Conservation (phyloP, 2,888 invertebrate genomes). For the Netelia melanura region DNA sequence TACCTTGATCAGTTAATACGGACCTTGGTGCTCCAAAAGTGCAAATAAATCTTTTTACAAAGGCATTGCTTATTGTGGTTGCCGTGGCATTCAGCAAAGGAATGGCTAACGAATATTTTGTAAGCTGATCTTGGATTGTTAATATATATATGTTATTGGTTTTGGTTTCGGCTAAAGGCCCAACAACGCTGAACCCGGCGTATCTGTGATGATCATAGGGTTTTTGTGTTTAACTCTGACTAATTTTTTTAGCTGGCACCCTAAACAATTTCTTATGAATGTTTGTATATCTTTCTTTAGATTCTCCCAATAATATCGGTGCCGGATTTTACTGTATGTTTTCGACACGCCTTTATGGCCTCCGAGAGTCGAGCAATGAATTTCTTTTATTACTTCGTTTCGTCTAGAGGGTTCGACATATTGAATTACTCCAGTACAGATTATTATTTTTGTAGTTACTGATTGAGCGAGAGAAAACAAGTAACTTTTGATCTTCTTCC, state of each 20-base stretch:
- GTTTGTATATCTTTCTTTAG: slow-evolving; percentile 46
- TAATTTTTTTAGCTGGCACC: slow-evolving; percentile 70
- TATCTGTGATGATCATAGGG: slow-evolving; percentile 65
- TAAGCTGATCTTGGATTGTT: not conserved
- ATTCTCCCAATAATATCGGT: slow-evolving; percentile 43
- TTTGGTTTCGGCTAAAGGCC: not conserved
- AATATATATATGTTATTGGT: not conserved
- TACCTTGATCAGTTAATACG: slow-evolving; percentile 70
- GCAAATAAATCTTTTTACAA: slow-evolving; percentile 27
- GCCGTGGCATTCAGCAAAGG: not conserved
- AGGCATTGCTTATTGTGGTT: slow-evolving; percentile 1
- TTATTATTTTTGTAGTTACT: not conserved
- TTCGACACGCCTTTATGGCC: slow-evolving; percentile 54
- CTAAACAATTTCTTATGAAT: slow-evolving; percentile 49
- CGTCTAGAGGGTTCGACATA: slow-evolving; percentile 1
- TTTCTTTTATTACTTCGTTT: slow-evolving; percentile 1
- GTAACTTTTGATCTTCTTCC: too few relatives aligned
- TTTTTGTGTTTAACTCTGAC: slow-evolving; percentile 49
- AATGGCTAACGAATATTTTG: not conserved
- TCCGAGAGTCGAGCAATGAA: slow-evolving; percentile 14
- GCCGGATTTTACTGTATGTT: slow-evolving; percentile 54
- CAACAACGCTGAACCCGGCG: slow-evolving; percentile 12
- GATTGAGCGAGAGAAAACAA: too few relatives aligned
- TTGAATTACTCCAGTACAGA: slow-evolving; percentile 32
- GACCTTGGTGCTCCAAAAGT: slow-evolving; percentile 37